Evolutionary conservation across 2,888 invertebrate genomes (phyloP).

Genomic region (Chaitophorus viminalis): DNA sequence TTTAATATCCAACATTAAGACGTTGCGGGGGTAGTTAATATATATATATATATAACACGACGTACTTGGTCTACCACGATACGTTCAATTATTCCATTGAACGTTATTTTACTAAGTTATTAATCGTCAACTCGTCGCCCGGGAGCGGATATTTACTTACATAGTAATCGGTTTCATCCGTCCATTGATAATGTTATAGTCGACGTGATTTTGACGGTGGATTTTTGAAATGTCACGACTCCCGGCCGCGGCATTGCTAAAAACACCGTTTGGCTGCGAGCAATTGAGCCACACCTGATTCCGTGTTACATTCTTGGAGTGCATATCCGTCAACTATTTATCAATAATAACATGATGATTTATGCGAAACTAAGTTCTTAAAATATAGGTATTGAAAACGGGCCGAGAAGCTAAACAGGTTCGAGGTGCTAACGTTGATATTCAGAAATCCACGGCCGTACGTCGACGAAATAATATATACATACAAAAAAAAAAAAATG

Average conservation of each 20-base stretch:
- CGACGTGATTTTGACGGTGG: not conserved
- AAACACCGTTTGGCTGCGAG: not conserved
- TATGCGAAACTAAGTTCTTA: constrained; percentile 36
- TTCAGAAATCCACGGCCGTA: constrained; percentile 26
- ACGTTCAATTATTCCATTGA: not conserved
- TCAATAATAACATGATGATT: constrained; percentile 45
- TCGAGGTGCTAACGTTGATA: constrained; percentile 45
- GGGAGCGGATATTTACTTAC: no score
- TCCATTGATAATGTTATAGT: not conserved
- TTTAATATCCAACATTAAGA: not conserved
- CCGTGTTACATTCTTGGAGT: constrained; percentile 41
- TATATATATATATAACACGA: no score
- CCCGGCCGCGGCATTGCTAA: not conserved
- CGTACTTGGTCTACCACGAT: no score
- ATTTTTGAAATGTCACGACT: constrained; percentile 14
- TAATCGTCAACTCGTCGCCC: no score
- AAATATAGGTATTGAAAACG: not conserved
- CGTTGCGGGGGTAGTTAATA: no score
- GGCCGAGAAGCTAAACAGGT: constrained; percentile 19
- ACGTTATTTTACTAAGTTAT: not conserved
- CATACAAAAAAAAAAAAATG: not conserved
- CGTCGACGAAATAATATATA: not conserved
- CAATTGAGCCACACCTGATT: constrained; percentile 34
- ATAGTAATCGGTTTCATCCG: not conserved
- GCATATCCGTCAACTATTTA: constrained; percentile 37